Percentiles rank a stretch among this genome's conserved stretches.
phyloP scores from a whole-genome alignment of 2,888 invertebrate genomes.

The Tenthredo livida region DNA sequence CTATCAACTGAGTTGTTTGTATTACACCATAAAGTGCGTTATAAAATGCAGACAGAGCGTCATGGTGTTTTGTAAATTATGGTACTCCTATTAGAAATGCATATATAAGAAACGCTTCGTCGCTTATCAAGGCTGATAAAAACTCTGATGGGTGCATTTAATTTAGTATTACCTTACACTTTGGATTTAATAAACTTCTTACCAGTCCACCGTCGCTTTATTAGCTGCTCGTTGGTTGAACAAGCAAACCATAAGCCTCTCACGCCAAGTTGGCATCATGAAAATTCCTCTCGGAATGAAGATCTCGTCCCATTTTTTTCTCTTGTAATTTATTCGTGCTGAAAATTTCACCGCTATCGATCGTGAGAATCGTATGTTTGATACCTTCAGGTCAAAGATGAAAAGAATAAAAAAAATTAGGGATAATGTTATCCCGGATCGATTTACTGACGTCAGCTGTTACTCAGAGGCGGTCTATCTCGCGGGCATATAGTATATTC shows the following conservation, averaged over 20 bases:
- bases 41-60: slow-evolving; percentile 74
- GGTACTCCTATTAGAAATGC: slow-evolving; percentile 70
- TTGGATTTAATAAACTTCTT: slow-evolving; percentile 40
- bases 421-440: slow-evolving; percentile 11
- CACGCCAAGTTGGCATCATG: slow-evolving; percentile 21
- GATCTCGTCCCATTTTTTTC: background rate
- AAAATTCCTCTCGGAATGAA: background rate
- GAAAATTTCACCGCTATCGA: background rate
- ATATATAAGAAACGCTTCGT: slow-evolving; percentile 61
- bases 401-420: background rate
- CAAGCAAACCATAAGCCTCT: slow-evolving; percentile 48
- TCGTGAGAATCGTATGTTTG: background rate
- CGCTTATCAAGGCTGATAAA: slow-evolving; percentile 64
- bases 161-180: slow-evolving; percentile 43
- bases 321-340: background rate
- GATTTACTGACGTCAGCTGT: slow-evolving; percentile 47
- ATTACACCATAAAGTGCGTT: slow-evolving; percentile 73
- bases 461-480: slow-evolving; percentile 39
- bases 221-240: slow-evolving; percentile 45
- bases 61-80: slow-evolving; percentile 74
- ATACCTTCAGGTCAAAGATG: background rate
- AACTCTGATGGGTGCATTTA: slow-evolving; percentile 60
- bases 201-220: slow-evolving; percentile 37
- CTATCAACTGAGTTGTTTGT: slow-evolving; percentile 75
- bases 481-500: slow-evolving; percentile 35